These are phyloP conservation scores for Megalonaias nervosa DNA, from an alignment of 1,140 invertebrate genomes.

Conservation along the genomic window DNA sequence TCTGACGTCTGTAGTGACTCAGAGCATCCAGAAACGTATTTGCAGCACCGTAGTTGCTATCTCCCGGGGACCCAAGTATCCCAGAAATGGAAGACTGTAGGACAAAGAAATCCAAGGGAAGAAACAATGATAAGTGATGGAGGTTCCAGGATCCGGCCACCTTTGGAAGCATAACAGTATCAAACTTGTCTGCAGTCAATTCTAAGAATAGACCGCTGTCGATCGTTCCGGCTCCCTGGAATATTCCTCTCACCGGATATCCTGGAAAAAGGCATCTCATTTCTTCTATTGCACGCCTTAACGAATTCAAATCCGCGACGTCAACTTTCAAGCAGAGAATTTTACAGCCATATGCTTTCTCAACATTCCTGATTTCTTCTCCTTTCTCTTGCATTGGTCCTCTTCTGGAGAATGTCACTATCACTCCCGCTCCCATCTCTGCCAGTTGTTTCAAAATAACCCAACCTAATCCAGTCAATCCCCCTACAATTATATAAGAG, in stretches of 20 bases:
- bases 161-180: slow-evolving; percentile 28
- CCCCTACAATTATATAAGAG: slow-evolving; percentile 56
- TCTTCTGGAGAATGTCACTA: slow-evolving; percentile 48
- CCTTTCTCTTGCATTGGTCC: background rate
- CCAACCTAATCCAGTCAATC: slow-evolving; percentile 60
- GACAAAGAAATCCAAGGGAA: slow-evolving; percentile 38
- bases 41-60: slow-evolving; percentile 39
- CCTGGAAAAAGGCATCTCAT: background rate
- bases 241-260: slow-evolving; percentile 20
- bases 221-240: slow-evolving; percentile 35
- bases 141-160: slow-evolving; percentile 28
- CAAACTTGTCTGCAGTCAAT: slow-evolving; percentile 12
- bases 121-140: slow-evolving; percentile 14
- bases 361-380: background rate
- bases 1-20: slow-evolving; percentile 24
- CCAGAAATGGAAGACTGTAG: slow-evolving; percentile 36
- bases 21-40: slow-evolving; percentile 39
- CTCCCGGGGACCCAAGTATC: slow-evolving; percentile 32
- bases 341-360: background rate
- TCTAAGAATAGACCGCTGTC: slow-evolving; percentile 8
- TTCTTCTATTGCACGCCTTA: slow-evolving; percentile 6
- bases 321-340: slow-evolving; percentile 14
- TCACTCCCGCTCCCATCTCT: slow-evolving; percentile 44
- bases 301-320: slow-evolving; percentile 17
- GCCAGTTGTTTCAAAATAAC: slow-evolving; percentile 47